Evolutionary conservation across 2,797 vertebrate genomes (phyloP).

Genomic region (Liasis olivaceus): DNA sequence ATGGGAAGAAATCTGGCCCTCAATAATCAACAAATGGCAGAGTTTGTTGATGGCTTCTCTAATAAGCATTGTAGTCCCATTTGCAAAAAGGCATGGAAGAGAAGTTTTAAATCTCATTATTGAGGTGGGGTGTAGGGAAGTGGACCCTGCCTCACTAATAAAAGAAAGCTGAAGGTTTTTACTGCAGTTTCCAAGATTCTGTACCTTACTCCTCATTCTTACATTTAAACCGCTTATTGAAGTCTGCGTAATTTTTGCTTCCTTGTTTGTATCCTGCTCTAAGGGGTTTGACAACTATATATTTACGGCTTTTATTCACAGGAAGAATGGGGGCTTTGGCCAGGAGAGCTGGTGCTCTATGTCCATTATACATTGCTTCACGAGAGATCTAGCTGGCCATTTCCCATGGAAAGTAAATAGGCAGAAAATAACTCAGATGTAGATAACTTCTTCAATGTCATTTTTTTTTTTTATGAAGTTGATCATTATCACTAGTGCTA

Average conservation of each 20-base stretch:
- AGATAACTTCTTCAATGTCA: neutral
- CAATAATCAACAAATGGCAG: neutral
- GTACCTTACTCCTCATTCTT: neutral
- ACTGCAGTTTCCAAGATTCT: neutral
- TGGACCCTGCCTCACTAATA: neutral
- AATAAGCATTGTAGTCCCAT: neutral
- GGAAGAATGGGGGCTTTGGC: neutral
- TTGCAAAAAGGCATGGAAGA: neutral
- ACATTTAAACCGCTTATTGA: neutral
- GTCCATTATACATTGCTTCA: neutral
- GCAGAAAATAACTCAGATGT: neutral
- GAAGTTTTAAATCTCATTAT: neutral
- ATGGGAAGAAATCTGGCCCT: neutral
- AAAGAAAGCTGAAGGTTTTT: neutral
- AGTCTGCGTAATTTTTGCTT: neutral
- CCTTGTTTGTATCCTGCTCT: neutral
- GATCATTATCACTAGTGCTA: neutral
- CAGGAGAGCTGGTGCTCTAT: neutral
- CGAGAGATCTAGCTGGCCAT: neutral
- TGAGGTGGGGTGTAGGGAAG: neutral
- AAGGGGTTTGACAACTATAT: neutral
- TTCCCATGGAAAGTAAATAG: neutral
- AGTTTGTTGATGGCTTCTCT: neutral
- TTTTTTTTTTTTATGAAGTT: neutral
- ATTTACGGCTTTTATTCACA: neutral